A percentile compares a stretch with the other conserved stretches of the same genome.
Evolutionary conservation across 2,888 invertebrate genomes (phyloP).

Genomic region (Napeogenes inachia): DNA sequence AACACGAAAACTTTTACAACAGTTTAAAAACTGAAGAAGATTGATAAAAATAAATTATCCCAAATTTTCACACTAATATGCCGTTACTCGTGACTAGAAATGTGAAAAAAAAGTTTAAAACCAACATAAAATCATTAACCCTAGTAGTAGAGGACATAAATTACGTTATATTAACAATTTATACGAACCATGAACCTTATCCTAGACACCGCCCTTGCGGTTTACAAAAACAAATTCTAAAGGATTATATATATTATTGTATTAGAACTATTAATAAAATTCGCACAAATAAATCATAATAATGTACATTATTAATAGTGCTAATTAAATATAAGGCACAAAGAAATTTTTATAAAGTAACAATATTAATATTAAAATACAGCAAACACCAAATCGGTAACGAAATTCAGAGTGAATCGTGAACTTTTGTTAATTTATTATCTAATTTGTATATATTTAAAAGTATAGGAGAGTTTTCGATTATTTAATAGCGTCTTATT

Average conservation of each 20-base stretch:
- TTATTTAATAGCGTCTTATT: not conserved
- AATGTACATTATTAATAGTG: slow-evolving; percentile 21
- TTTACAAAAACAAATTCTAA: slow-evolving; percentile 21
- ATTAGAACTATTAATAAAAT: slow-evolving; percentile 1
- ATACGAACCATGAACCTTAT: slow-evolving; percentile 41
- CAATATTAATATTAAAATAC: slow-evolving; percentile 2
- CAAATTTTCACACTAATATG: slow-evolving; percentile 48
- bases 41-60: slow-evolving; percentile 9
- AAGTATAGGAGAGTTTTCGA: not conserved
- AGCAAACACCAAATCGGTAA: slow-evolving; percentile 6
- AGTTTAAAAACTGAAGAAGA: not conserved
- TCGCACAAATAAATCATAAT: slow-evolving; percentile 17
- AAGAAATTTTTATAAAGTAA: slow-evolving; percentile 37
- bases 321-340: slow-evolving; percentile 59
- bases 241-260: slow-evolving; percentile 18
- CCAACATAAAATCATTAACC: slow-evolving; percentile 53
- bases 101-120: slow-evolving; percentile 58
- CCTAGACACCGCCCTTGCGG: slow-evolving; percentile 37
- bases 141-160: slow-evolving; percentile 60
- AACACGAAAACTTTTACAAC: not conserved
- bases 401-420: not conserved
- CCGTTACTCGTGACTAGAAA: slow-evolving; percentile 74
- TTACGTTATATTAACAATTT: slow-evolving; percentile 46
- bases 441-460: not conserved
- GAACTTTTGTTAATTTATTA: not conserved